Base-by-base conservation (phyloP, 2,113 vertebrate genomes). In the Sakesphorus luctuosus region DNA sequence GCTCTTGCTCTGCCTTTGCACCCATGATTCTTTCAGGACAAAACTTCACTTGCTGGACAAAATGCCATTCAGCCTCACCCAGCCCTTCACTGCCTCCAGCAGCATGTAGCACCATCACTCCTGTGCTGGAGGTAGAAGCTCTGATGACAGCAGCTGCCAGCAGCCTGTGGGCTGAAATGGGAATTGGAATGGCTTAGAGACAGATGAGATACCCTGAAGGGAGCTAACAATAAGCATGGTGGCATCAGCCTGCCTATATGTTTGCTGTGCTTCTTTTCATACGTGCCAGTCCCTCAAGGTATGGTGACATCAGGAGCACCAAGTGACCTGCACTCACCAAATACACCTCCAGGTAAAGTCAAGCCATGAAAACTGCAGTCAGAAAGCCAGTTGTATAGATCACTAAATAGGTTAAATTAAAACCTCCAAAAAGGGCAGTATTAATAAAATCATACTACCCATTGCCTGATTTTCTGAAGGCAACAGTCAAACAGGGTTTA, bases 241-340 rank as follows among this genome's bases (percentile, higher is more conserved):
- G 67, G 53, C 74, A 89, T 44, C 58, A 85, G 29, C 9, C 38
- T 66, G 24, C 6, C 31, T n/a, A 9, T 7, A 25, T 2, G 3
- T 43, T 36, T 63, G 23, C 68, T 2, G 3, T 40, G 68, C 52
- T 55, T 59, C 66, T 56, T 31, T 75, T 68, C 11, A 0, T 26
- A 68, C 3, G 18, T 46, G 35, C 52, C 31, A 16, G 24, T 17
- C 29, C 50, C 61, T 35, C 0, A 0, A n/a, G 25, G 50, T 13
- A 9, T 2, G 0, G 10, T 78, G 82, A 65, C 20, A 8, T 0
- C 1, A 4, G 53, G 63, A 40, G 49, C 7, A 1, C 16, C 2
- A 11, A 10, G 47, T 18, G 43, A 49, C 58, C 73, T 84, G 82
- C 50, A 33, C 68, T 47, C 71, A 29, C 33, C 18, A 71, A 9